These are phyloP conservation scores for Andrena hattorfiana DNA, from an alignment of 2,888 invertebrate species.

Conservation along the genomic window DNA sequence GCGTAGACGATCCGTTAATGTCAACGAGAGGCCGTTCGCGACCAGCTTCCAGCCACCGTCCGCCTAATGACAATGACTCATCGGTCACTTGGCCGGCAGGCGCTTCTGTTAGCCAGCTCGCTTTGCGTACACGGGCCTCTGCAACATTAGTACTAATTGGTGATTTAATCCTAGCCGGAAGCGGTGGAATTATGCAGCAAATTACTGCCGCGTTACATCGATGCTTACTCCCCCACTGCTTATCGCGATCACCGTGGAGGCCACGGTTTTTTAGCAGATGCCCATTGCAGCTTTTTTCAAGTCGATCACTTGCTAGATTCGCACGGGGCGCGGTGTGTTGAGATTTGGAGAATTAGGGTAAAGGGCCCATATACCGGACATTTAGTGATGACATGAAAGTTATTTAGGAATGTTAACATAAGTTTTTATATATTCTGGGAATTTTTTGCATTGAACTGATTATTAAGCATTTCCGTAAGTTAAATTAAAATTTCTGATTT, in stretches of 20 bases:
- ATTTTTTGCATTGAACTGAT: too few species aligned
- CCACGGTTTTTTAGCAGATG: neutral
- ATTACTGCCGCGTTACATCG: slow-evolving; percentile 49
- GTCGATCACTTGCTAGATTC: neutral
- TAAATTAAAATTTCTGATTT: too few species aligned
- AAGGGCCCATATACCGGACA: too few species aligned
- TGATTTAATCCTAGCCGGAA: slow-evolving; percentile 64
- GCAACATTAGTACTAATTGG: slow-evolving; percentile 62
- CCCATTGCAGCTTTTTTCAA: slow-evolving; percentile 30
- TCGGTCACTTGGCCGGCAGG: slow-evolving; percentile 59
- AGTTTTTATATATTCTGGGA: too few species aligned
- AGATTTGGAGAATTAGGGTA: neutral
- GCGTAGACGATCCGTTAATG: slow-evolving; percentile 66
- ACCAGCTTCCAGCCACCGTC: slow-evolving; percentile 52
- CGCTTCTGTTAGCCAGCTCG: slow-evolving; percentile 22
- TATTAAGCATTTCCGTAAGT: too few species aligned
- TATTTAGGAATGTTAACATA: too few species aligned
- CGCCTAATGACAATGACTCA: slow-evolving; percentile 71
- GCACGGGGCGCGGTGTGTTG: neutral
- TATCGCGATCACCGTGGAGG: slow-evolving; percentile 33
- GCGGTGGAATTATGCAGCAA: slow-evolving; percentile 51
- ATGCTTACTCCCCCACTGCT: slow-evolving; percentile 34
- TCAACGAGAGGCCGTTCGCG: slow-evolving; percentile 46
- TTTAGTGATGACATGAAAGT: too few species aligned
- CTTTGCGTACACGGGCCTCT: slow-evolving; percentile 32